phyloP scores from a whole-genome alignment of 2,113 vertebrate genomes.

The Oxyura jamaicensis region DNA sequence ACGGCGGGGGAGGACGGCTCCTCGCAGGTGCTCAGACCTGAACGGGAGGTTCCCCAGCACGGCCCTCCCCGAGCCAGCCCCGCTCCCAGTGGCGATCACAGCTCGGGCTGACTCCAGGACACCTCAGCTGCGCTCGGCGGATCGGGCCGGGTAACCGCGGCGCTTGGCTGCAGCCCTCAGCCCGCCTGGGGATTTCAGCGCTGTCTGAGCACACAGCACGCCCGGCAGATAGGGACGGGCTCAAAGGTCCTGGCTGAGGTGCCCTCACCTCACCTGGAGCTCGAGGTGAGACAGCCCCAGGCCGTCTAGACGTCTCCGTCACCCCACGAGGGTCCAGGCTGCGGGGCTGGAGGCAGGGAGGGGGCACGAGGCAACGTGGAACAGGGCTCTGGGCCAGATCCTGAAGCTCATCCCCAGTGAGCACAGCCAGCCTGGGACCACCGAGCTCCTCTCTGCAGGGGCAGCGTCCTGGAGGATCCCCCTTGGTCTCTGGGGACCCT shows the following conservation, averaged over 20 bases:
- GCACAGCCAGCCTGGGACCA: not conserved
- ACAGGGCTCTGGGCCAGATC: not conserved
- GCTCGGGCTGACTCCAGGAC: not conserved
- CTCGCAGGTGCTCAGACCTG: not conserved
- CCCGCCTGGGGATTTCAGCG: conserved; percentile 20
- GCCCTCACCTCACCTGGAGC: not conserved
- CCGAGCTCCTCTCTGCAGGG: not conserved
- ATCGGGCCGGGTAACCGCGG: not conserved
- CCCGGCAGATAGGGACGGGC: not conserved
- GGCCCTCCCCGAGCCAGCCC: not conserved
- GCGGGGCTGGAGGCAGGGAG: not conserved
- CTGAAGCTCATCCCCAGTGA: not conserved
- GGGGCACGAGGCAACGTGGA: not conserved
- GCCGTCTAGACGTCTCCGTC: conserved; percentile 13
- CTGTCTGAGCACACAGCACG: not conserved
- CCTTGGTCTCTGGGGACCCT: not conserved
- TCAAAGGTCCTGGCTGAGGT: not conserved
- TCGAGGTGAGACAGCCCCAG: not conserved
- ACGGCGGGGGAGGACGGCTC: rapidly evolving
- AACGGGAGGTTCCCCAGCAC: not conserved
- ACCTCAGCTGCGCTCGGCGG: not conserved
- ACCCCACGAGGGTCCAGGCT: not conserved
- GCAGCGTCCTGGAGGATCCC: not conserved
- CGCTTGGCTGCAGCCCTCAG: not conserved
- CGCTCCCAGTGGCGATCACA: rapidly evolving